Conservation (phyloP, 2,113 vertebrate genomes). For the Psammodynastes pulverulentus region DNA sequence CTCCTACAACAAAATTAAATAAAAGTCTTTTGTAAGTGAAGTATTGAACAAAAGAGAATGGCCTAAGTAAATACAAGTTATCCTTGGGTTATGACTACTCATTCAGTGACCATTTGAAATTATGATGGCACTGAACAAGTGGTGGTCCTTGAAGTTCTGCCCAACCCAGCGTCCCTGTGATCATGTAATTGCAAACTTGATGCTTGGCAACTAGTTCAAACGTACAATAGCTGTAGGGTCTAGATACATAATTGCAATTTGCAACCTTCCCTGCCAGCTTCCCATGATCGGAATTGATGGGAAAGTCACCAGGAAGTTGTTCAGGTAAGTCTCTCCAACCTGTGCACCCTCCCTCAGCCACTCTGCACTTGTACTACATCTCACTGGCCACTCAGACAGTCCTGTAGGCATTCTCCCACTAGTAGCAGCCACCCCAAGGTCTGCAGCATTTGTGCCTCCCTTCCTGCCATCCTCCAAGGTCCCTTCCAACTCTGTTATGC, state of each 20-base stretch:
- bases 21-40: too few relatives aligned
- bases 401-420: neutral
- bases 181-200: neutral
- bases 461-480: neutral
- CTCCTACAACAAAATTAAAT: too few relatives aligned
- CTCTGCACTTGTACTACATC: neutral
- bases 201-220: neutral
- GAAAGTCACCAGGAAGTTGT: neutral
- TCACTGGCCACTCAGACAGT: neutral
- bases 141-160: neutral
- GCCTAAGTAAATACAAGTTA: neutral
- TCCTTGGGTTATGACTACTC: neutral
- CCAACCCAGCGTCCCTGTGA: neutral
- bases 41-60: neutral
- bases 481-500: too few relatives aligned
- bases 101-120: neutral
- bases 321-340: neutral
- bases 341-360: neutral
- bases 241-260: neutral
- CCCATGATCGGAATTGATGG: neutral
- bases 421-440: neutral
- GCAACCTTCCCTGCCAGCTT: neutral
- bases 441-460: neutral
- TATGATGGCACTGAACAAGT: neutral
- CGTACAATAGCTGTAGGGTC: neutral